phyloP scores from a whole-genome alignment of 2,797 vertebrate genomes.

The Discoglossus pictus region DNA sequence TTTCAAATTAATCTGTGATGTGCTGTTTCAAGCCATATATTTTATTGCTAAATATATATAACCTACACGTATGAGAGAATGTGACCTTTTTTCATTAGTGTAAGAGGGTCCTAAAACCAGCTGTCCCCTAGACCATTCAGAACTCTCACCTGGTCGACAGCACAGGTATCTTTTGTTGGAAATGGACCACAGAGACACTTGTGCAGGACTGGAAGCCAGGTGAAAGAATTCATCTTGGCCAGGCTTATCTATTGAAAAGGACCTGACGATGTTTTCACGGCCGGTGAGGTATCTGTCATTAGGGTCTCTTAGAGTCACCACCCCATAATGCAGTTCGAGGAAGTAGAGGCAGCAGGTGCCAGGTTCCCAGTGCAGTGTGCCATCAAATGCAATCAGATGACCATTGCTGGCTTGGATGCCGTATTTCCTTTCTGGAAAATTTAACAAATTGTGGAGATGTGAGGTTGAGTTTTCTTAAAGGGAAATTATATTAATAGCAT shows the following conservation, averaged over 20 bases:
- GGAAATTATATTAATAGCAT: too few species aligned
- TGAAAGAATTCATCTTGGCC: slow-evolving; percentile 48
- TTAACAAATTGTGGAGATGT: too few species aligned
- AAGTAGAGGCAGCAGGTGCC: slow-evolving; percentile 32
- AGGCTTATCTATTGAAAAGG: slow-evolving; percentile 47
- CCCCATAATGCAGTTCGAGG: slow-evolving; percentile 39
- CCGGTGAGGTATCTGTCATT: slow-evolving; percentile 46
- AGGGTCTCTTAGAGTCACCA: slow-evolving; percentile 40
- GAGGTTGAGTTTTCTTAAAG: too few species aligned
- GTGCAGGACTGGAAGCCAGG: slow-evolving; percentile 40
- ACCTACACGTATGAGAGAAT: too few species aligned
- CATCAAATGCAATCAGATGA: slow-evolving; percentile 41
- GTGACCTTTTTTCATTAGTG: too few species aligned
- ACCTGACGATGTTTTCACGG: slow-evolving; percentile 34
- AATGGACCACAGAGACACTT: slow-evolving; percentile 39
- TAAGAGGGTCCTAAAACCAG: too few species aligned
- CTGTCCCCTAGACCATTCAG: neutral
- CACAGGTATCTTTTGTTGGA: slow-evolving; percentile 35
- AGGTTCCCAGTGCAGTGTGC: slow-evolving; percentile 16
- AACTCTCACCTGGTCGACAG: slow-evolving; percentile 34
- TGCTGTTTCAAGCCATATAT: too few species aligned
- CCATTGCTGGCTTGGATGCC: slow-evolving; percentile 39
- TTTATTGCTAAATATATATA: too few species aligned
- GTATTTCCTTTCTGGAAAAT: slow-evolving; percentile 46
- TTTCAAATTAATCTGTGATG: too few species aligned